These are phyloP conservation scores for Forbesichthys papilliferus DNA, from an alignment of 2,113 vertebrate genomes.

Conservation along the genomic window DNA sequence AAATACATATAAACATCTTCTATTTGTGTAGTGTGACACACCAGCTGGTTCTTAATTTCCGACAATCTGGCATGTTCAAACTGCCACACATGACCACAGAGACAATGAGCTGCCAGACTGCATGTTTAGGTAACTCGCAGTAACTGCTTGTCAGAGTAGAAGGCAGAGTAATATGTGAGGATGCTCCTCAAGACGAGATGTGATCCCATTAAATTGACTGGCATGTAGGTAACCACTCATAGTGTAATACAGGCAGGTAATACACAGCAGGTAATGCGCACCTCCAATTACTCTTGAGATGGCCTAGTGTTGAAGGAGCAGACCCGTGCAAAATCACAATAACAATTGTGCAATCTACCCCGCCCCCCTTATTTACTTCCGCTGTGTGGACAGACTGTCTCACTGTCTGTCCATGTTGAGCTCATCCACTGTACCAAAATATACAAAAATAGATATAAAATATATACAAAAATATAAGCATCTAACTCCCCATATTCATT, in stretches of 20 bases:
- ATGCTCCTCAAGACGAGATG: too few species aligned
- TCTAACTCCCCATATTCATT: too few species aligned
- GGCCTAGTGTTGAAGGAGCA: conserved; percentile 27
- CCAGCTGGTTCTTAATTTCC: neutral
- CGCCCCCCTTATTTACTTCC: neutral
- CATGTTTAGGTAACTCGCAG: neutral
- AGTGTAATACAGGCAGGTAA: conserved; percentile 6
- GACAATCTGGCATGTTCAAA: neutral
- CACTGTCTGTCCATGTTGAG: conserved; percentile 17
- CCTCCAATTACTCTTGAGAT: conserved; percentile 23
- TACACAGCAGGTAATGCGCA: conserved; percentile 30
- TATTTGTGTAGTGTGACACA: neutral
- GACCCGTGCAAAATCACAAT: conserved; percentile 22
- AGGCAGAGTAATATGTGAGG: too few species aligned
- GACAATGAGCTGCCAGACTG: neutral
- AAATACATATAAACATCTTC: too few species aligned
- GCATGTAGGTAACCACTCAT: neutral
- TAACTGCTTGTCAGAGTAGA: neutral
- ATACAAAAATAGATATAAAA: too few species aligned
- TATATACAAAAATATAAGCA: too few species aligned
- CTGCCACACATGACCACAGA: neutral
- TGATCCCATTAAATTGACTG: neutral
- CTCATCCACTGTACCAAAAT: too few species aligned
- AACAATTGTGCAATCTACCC: neutral
- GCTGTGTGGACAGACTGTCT: neutral